Conservation (phyloP, 2,113 vertebrate species). For the Gadus chalcogrammus region DNA sequence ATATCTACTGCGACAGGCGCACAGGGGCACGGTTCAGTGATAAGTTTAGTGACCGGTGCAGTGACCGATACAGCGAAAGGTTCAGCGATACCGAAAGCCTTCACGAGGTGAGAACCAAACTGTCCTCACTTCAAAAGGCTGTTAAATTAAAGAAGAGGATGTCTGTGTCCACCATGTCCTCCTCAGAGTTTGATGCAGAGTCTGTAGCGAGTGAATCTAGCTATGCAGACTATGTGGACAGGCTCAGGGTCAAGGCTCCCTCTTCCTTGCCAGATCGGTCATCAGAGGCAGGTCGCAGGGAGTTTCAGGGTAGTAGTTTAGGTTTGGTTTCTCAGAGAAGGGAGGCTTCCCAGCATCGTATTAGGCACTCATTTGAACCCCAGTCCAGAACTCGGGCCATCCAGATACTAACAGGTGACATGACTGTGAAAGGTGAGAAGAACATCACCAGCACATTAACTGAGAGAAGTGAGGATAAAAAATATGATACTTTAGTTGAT, state of each 20-base stretch:
- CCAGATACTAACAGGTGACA: slow-evolving; percentile 67
- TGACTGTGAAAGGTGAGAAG: slow-evolving; percentile 23
- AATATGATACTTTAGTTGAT: slow-evolving; percentile 16
- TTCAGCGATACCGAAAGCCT: slow-evolving; percentile 81
- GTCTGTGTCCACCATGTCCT: slow-evolving; percentile 72
- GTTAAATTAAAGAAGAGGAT: slow-evolving; percentile 80
- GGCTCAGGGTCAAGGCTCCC: slow-evolving; percentile 56
- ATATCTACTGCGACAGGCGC: slow-evolving; percentile 73
- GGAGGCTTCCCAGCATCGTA: slow-evolving; percentile 28
- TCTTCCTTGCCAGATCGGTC: slow-evolving; percentile 52
- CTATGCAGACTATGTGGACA: slow-evolving; percentile 68
- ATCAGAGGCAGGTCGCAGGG: slow-evolving; percentile 41
- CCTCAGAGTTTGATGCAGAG: slow-evolving; percentile 75
- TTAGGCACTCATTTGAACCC: slow-evolving; percentile 72
- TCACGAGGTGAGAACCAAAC: slow-evolving; percentile 87
- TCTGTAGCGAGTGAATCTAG: slow-evolving; percentile 71
- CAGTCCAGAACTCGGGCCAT: slow-evolving; percentile 69
- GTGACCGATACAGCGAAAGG: slow-evolving; percentile 71
- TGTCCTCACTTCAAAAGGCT: slow-evolving; percentile 81
- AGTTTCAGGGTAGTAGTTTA: slow-evolving; percentile 50
- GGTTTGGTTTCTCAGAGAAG: slow-evolving; percentile 32
- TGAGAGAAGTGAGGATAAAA: slow-evolving; percentile 21
- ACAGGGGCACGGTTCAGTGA: slow-evolving; percentile 70
- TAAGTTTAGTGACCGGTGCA: slow-evolving; percentile 73
- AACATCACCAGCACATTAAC: neutral